These are phyloP conservation scores for Charina bottae DNA, from an alignment of 2,113 vertebrate genomes.

Conservation along the genomic window DNA sequence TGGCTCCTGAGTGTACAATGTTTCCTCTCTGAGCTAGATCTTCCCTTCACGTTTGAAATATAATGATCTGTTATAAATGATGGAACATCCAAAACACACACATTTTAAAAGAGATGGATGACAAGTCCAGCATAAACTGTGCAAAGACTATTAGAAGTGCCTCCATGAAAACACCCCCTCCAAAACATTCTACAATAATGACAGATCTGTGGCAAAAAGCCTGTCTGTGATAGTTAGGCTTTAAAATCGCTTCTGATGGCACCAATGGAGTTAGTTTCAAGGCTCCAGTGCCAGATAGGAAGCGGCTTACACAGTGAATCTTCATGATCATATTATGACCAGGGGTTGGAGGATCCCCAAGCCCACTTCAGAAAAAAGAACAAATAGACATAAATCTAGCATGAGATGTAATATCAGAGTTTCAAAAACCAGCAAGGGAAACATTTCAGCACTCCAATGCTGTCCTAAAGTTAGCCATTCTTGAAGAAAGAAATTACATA, in stretches of 20 bases:
- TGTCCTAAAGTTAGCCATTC: background rate
- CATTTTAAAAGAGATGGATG: too few species aligned
- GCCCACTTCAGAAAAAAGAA: background rate
- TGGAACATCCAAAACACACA: background rate
- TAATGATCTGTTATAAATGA: background rate
- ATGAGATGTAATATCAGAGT: background rate
- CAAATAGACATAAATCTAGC: background rate
- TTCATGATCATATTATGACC: background rate
- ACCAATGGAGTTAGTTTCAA: background rate
- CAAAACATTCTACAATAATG: background rate
- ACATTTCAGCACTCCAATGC: background rate
- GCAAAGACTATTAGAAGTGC: background rate
- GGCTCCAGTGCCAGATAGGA: background rate
- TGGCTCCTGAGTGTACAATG: background rate
- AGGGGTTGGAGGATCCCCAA: background rate
- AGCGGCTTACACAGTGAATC: background rate
- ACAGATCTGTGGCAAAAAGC: background rate
- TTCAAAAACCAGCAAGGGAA: background rate
- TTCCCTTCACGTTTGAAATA: background rate
- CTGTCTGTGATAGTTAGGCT: background rate
- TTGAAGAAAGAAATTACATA: background rate
- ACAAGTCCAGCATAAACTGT: background rate
- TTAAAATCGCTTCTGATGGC: background rate
- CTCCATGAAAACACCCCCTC: background rate
- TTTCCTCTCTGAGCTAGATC: background rate